A percentile compares a stretch with the other conserved stretches of the same genome.
phyloP scores from a whole-genome alignment of 2,113 vertebrate species.

The Empidonax traillii region DNA sequence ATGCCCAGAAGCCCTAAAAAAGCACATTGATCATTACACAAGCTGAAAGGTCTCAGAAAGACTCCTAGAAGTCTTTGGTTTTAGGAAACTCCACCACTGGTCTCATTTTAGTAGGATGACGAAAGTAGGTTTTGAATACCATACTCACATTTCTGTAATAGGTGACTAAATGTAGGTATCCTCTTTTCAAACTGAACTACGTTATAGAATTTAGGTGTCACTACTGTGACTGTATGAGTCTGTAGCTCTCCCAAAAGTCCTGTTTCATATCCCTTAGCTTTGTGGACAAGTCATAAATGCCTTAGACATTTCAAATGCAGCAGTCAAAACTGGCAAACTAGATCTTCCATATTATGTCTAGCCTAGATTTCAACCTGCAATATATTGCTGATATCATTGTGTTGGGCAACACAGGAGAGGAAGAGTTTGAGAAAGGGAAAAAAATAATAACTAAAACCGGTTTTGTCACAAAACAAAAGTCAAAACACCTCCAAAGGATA shows the following conservation, averaged over 20 bases:
- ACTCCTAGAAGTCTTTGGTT: background rate
- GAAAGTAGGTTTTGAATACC: background rate
- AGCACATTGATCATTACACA: background rate
- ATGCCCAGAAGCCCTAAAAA: background rate
- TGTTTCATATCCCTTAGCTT: background rate
- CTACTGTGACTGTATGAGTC: background rate
- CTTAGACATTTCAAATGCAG: background rate
- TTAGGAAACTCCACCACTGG: background rate
- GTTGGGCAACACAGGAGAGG: background rate
- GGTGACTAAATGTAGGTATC: background rate
- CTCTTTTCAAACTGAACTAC: background rate
- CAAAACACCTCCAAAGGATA: background rate
- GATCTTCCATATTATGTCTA: background rate
- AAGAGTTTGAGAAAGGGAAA: background rate
- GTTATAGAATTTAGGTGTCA: background rate
- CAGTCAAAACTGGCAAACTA: background rate
- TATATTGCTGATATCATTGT: background rate
- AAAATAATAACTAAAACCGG: background rate
- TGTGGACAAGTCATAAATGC: background rate
- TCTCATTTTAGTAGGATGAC: background rate
- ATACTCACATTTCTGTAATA: background rate
- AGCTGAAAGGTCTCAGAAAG: background rate
- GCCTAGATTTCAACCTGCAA: background rate
- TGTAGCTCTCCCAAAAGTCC: background rate
- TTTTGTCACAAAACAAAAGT: background rate